These are phyloP conservation scores for Lycaena phlaeas DNA, from an alignment of 2,888 invertebrate species.

Conservation along the genomic window DNA sequence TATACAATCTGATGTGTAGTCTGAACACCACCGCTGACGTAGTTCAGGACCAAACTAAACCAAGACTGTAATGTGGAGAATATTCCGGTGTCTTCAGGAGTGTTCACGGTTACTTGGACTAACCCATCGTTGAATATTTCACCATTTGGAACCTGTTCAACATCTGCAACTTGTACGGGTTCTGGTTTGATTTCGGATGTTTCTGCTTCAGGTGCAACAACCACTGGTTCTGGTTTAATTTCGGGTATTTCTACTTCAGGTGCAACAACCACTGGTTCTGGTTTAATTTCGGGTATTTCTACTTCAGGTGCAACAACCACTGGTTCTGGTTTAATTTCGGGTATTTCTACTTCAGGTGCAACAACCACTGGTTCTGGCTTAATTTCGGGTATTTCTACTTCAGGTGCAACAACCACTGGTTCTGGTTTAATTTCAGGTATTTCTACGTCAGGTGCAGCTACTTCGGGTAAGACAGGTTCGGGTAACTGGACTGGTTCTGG, in stretches of 20 bases:
- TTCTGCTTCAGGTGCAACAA: constrained; percentile 7
- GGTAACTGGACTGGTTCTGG: constrained; percentile 13
- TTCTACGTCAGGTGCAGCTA: constrained; percentile 11
- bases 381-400: constrained; percentile 14
- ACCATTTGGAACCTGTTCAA: constrained; percentile 26
- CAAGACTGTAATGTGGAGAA: constrained; percentile 41
- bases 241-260: constrained; percentile 15
- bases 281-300: no score
- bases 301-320: background rate
- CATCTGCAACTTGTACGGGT: constrained; percentile 11
- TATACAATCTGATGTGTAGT: constrained; percentile 42
- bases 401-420: constrained; percentile 12
- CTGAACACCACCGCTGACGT: constrained; percentile 37
- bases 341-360: constrained; percentile 11
- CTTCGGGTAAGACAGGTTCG: constrained; percentile 11
- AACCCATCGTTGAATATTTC: constrained; percentile 46
- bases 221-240: constrained; percentile 15
- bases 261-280: constrained; percentile 11
- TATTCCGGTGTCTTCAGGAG: constrained; percentile 33
- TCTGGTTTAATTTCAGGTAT: constrained; percentile 12
- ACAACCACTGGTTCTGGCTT: constrained; percentile 16
- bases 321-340: constrained; percentile 18
- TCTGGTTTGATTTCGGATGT: constrained; percentile 3
- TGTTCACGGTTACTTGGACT: constrained; percentile 40
- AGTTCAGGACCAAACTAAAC: constrained; percentile 46